These are phyloP conservation scores for Avahi laniger DNA, from an alignment of 2,797 vertebrate species.

Conservation along the genomic window DNA sequence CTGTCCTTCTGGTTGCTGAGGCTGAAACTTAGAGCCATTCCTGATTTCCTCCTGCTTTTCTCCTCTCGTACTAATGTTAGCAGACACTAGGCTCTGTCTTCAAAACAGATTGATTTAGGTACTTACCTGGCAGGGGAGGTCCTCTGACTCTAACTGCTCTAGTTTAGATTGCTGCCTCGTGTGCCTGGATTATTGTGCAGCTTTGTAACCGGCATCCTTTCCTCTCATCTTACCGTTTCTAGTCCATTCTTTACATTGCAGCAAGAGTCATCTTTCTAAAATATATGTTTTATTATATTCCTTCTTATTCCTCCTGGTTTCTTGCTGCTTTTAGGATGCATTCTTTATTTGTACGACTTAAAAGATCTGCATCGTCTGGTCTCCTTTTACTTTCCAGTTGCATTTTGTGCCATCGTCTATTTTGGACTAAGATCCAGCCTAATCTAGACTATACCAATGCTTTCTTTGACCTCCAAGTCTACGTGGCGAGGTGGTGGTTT, in stretches of 20 bases:
- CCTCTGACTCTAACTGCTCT: not conserved
- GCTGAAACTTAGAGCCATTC: not conserved
- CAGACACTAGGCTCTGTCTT: not conserved
- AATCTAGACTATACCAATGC: not conserved
- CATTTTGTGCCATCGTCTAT: not conserved
- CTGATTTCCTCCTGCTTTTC: not conserved
- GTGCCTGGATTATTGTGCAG: not conserved
- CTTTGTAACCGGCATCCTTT: not conserved
- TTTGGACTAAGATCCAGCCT: not conserved
- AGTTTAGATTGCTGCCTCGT: not conserved
- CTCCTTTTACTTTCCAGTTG: not conserved
- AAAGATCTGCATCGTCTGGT: not conserved
- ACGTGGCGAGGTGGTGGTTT: not conserved
- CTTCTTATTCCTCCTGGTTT: not conserved
- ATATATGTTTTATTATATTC: not conserved
- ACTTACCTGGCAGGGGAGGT: not conserved
- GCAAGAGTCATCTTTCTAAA: not conserved
- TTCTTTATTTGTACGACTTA: too few relatives aligned
- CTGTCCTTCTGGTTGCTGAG: not conserved
- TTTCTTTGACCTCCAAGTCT: not conserved
- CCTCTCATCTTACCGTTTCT: not conserved
- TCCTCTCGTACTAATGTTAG: not conserved
- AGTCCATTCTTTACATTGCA: not conserved
- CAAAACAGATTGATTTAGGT: not conserved
- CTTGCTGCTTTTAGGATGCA: not conserved